These are phyloP conservation scores for Glandiceps talaboti DNA, from an alignment of 53 echinoderm and acorn worm genomes.

Conservation along the genomic window DNA sequence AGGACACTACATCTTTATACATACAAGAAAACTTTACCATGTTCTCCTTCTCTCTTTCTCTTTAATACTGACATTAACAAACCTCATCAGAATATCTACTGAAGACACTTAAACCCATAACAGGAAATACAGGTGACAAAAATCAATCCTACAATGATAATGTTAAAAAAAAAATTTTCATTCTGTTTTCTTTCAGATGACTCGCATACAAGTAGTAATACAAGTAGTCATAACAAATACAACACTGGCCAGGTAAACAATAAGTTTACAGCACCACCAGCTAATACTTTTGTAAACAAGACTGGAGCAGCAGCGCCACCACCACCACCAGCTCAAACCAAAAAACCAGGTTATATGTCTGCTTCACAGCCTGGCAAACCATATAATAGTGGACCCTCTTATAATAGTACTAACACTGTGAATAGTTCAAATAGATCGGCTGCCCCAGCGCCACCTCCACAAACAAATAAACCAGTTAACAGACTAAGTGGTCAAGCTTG, in stretches of 20 bases:
- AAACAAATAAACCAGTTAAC: background rate
- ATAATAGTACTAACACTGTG: background rate
- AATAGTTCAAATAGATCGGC: background rate
- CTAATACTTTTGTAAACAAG: background rate
- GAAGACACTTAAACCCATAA: no score
- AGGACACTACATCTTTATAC: no score
- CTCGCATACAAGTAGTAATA: background rate
- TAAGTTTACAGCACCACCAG: no score
- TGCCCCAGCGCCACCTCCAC: background rate
- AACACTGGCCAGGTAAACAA: no score
- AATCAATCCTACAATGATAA: no score
- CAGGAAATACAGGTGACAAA: no score
- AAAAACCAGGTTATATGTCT: constrained; percentile 17
- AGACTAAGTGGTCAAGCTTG: background rate
- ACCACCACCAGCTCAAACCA: constrained; percentile 27
- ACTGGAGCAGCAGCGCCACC: constrained; percentile 14
- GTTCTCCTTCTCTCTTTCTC: no score
- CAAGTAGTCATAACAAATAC: background rate
- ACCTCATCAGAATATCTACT: no score
- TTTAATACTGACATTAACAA: no score
- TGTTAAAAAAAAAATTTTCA: no score
- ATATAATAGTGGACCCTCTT: background rate
- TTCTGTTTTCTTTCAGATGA: background rate
- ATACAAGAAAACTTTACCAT: no score
- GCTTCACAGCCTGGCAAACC: no score